Evolutionary conservation across 1,140 invertebrate genomes (phyloP).

Genomic region (Calosoma granatense): DNA sequence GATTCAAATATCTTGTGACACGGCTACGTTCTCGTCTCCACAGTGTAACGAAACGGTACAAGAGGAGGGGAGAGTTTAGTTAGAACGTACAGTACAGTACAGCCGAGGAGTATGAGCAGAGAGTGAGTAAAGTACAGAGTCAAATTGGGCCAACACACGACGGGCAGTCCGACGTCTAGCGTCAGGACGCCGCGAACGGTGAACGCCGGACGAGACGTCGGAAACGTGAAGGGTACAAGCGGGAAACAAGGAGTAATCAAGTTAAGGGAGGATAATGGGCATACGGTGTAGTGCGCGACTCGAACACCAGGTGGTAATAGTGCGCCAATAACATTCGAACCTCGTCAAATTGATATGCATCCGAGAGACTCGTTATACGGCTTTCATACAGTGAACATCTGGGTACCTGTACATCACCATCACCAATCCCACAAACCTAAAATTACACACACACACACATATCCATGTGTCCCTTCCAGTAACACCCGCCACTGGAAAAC

Average conservation of each 20-base stretch:
- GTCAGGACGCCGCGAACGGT: neutral
- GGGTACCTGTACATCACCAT: neutral
- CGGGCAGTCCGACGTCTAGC: neutral
- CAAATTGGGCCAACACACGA: neutral
- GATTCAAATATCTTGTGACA: neutral
- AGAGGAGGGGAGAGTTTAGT: neutral
- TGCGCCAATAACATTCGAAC: constrained; percentile 3
- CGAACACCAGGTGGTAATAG: constrained; percentile 5
- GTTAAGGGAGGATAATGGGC: constrained; percentile 1
- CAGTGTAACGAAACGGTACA: too few species aligned
- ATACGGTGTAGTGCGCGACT: neutral
- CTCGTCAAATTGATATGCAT: constrained; percentile 6
- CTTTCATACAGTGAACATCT: neutral
- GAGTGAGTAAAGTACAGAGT: neutral
- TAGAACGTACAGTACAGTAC: neutral
- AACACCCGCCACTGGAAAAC: too few species aligned
- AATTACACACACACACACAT: too few species aligned
- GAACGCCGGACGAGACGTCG: neutral
- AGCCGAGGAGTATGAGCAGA: neutral
- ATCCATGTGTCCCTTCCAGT: too few species aligned
- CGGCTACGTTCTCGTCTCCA: too few species aligned
- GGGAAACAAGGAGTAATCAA: neutral
- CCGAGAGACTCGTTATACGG: neutral
- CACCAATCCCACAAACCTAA: neutral
- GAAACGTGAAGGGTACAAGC: neutral